phyloP scores from a whole-genome alignment of 2,113 vertebrate species.

The Tichodroma muraria region DNA sequence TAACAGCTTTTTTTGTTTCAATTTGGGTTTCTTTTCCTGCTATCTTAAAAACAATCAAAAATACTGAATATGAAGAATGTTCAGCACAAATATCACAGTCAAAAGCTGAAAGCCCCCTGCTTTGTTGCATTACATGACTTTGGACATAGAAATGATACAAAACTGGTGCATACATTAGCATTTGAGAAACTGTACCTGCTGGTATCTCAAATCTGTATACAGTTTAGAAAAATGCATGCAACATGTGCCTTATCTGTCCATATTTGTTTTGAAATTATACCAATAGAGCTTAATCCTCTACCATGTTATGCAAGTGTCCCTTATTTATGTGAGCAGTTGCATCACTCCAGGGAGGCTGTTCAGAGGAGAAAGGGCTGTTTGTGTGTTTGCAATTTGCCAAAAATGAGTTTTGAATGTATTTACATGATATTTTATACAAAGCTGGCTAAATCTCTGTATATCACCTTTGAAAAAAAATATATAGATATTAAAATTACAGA shows the following conservation, averaged over 20 bases:
- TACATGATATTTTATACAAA: slow-evolving; percentile 6
- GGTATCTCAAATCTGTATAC: not conserved
- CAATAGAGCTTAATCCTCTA: not conserved
- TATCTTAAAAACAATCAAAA: not conserved
- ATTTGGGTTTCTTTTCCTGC: not conserved
- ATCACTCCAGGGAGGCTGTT: not conserved
- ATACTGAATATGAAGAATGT: not conserved
- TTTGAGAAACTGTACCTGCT: not conserved
- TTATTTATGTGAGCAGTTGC: not conserved
- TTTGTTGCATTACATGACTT: not conserved
- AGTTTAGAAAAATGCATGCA: not conserved
- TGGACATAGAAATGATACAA: not conserved
- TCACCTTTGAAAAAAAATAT: not conserved
- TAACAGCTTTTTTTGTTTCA: not conserved
- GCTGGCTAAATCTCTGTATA: not conserved
- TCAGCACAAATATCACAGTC: not conserved
- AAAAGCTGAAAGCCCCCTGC: not conserved
- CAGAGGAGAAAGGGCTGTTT: not conserved
- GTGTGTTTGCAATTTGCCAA: not conserved
- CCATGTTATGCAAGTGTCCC: not conserved
- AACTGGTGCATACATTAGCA: not conserved
- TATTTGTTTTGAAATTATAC: not conserved
- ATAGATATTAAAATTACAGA: not conserved
- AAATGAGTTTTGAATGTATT: slow-evolving; percentile 19
- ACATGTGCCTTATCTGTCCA: not conserved